Base-by-base conservation (phyloP, 2,113 vertebrate species). In the Parotia lawesii region DNA sequence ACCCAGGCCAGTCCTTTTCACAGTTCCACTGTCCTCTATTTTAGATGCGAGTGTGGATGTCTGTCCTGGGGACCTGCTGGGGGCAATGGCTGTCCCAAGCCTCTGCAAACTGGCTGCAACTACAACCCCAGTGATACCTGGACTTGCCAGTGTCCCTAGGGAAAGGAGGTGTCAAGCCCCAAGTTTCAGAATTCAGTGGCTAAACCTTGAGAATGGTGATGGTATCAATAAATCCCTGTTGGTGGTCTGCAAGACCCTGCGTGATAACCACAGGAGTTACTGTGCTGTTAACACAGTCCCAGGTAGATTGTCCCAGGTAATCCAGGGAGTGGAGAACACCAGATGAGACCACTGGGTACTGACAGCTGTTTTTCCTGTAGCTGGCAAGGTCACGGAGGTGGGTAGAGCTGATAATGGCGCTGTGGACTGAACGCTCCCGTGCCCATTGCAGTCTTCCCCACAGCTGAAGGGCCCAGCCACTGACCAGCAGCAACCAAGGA, bases 21-120 rank as follows among this genome's bases (percentile, higher is more conserved):
- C 24, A 23, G 53, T 71, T 91, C 35, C 35, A 8, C 27, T 62
- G 1, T 45, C 37, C 53, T 67, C 0, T 60, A 2, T 51, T 71
- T 75, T 38, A 57, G 35, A 21, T 3, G 3, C 0, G 2, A 42
- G 6, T 3, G 2, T 47, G 35, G 48, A 8, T 67, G 15, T 45
- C 65, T 71, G 51, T 47, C n/a, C 21, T 7, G 6, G 14, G 28
- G 28, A 47, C 19, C 13, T 28, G 7, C 35, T 66, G 57, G 31
- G 47, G 21, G 12, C 35, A 72, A 8, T 0, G 6, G 10, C 48
- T 79, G 53, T 25, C 25, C 51, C 51, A 90, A 28, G 18, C 56
- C 33, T 38, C 51, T 82, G 35, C 4, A 5, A 60, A 21, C 58
- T 23, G 71, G 24, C 61, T 82, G n/a, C 44, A 73, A 1, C 37